phyloP scores from a whole-genome alignment of 2,888 invertebrate species.

The Celastrina argiolus region DNA sequence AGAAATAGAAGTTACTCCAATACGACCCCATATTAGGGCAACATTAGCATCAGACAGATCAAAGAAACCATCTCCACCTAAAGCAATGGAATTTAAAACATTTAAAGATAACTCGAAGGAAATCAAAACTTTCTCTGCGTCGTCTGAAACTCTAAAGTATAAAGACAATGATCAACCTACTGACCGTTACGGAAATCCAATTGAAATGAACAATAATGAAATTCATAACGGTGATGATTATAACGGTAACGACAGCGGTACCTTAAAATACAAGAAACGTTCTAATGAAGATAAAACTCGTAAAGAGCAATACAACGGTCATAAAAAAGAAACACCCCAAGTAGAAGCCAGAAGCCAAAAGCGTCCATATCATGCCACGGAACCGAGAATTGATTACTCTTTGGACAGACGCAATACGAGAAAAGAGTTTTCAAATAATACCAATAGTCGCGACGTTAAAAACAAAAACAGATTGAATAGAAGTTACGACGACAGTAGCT shows the following conservation, averaged over 20 bases:
- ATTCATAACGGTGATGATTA: constrained; percentile 56
- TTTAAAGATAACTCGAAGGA: constrained; percentile 73
- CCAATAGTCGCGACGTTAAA: constrained; percentile 54
- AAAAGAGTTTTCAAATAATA: constrained; percentile 58
- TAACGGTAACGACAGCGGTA: constrained; percentile 66
- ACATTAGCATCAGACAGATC: constrained; percentile 63
- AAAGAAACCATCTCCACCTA: constrained; percentile 60
- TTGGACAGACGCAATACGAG: constrained; percentile 61
- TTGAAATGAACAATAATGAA: constrained; percentile 61
- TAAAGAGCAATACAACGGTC: constrained; percentile 52
- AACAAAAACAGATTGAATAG: constrained; percentile 54
- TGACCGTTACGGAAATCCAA: constrained; percentile 67
- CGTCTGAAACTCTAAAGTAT: constrained; percentile 71
- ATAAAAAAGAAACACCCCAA: constrained; percentile 62
- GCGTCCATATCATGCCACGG: constrained; percentile 53
- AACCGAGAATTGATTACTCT: constrained; percentile 70
- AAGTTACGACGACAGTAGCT: constrained; percentile 68
- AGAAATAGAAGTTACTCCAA: constrained; percentile 71
- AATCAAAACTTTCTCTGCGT: constrained; percentile 71
- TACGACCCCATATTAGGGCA: constrained; percentile 68
- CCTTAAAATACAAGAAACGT: constrained; percentile 69
- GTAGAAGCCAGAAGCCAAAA: constrained; percentile 58
- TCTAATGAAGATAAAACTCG: constrained; percentile 63
- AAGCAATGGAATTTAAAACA: constrained; percentile 74
- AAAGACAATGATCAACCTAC: constrained; percentile 64